Percentiles rank a stretch among this genome's conserved stretches.
Conservation (phyloP, 2,113 vertebrate genomes). For the Aphelocoma coerulescens region DNA sequence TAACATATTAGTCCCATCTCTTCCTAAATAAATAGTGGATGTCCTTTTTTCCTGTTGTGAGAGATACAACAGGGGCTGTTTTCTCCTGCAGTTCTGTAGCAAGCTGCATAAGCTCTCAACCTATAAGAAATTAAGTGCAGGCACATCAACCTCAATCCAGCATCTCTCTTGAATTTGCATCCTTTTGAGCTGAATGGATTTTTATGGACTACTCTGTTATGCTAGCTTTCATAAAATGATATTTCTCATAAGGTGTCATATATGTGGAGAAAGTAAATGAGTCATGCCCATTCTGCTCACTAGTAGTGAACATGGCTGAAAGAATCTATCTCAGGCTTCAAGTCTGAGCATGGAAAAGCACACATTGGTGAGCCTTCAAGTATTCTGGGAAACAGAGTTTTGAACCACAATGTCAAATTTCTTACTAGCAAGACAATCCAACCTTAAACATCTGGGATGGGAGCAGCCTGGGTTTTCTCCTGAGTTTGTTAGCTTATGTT, state of each 20-base stretch:
- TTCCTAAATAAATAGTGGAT: neutral
- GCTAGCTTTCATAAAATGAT: neutral
- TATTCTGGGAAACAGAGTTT: neutral
- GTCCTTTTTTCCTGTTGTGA: neutral
- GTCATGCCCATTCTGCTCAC: neutral
- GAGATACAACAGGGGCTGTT: neutral
- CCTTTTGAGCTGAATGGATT: neutral
- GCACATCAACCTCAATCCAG: neutral
- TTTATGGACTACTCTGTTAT: neutral
- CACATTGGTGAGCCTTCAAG: neutral
- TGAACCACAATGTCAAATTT: fast-evolving
- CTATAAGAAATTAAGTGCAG: neutral
- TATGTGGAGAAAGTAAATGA: neutral
- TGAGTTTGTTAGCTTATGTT: neutral
- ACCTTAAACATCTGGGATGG: neutral
- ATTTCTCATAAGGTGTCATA: neutral
- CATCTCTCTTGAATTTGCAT: neutral
- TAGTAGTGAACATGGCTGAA: neutral
- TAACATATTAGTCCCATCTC: neutral
- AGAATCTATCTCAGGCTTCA: neutral
- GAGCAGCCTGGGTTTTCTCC: neutral
- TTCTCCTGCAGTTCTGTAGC: neutral
- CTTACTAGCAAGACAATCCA: neutral
- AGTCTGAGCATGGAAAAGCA: neutral
- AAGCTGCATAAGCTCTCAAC: neutral